Evolutionary conservation across 2,797 vertebrate genomes (phyloP).

Genomic region (Crypturellus tataupa): DNA sequence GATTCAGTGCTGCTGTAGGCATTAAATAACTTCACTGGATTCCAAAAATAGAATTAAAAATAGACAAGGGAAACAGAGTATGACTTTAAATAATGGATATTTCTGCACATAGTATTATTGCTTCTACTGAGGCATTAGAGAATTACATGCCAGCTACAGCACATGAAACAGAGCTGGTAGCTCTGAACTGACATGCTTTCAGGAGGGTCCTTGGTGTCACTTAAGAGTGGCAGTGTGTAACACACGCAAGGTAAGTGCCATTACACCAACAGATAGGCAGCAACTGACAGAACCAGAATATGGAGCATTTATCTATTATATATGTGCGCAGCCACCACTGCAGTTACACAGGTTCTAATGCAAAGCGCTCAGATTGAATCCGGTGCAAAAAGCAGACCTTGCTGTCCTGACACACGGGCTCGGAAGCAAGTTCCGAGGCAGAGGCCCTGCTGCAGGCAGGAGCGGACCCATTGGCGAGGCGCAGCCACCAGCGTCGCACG

Average conservation of each 20-base stretch:
- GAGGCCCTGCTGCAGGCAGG: not conserved
- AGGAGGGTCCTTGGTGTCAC: not conserved
- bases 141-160: not conserved
- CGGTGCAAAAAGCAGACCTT: not conserved
- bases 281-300: not conserved
- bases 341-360: not conserved
- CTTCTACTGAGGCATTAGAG: not conserved
- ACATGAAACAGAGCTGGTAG: not conserved
- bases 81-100: not conserved
- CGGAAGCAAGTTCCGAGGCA: not conserved
- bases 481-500: too few relatives aligned
- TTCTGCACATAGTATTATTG: not conserved
- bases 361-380: not conserved
- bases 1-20: not conserved
- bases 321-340: accelerated
- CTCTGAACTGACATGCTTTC: not conserved
- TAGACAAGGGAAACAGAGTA: not conserved
- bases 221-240: not conserved
- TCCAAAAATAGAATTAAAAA: not conserved
- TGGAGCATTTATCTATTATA: accelerated
- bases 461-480: not conserved
- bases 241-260: not conserved
- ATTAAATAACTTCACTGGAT: not conserved
- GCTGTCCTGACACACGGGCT: not conserved
- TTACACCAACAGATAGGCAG: accelerated